A percentile compares a stretch with the other conserved stretches of the same genome.
Conservation (phyloP, 1,140 invertebrate genomes). For the Druon quercuslanigerum region DNA sequence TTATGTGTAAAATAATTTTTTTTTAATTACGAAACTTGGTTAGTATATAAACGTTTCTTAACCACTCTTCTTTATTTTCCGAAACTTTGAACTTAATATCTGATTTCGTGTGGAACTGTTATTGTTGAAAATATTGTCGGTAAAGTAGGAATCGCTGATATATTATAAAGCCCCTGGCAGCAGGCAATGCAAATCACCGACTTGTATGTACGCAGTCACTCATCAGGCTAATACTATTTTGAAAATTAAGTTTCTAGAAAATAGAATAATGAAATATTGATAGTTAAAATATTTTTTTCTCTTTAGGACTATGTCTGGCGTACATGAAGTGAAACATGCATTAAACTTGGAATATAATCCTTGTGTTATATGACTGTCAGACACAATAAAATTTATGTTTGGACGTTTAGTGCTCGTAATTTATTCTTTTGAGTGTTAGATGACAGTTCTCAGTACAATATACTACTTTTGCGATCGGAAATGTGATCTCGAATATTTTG, state of each 20-base stretch:
- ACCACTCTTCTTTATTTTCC: too few species aligned
- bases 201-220: too few species aligned
- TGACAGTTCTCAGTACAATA: not conserved
- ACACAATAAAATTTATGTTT: conserved; percentile 5
- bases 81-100: too few species aligned
- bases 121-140: too few species aligned
- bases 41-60: too few species aligned
- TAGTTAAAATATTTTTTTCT: not conserved
- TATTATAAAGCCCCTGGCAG: not conserved
- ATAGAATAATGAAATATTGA: too few species aligned
- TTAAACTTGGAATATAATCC: not conserved
- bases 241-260: not conserved
- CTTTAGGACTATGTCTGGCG: not conserved
- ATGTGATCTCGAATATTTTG: not conserved
- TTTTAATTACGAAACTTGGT: too few species aligned
- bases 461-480: not conserved
- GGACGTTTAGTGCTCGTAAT: conserved; percentile 7
- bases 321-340: not conserved
- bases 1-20: too few species aligned
- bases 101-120: too few species aligned
- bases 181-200: not conserved
- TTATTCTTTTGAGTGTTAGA: not conserved
- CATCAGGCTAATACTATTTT: not conserved
- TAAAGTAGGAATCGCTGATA: too few species aligned
- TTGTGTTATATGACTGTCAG: conserved; percentile 1